A percentile compares a stretch with the other conserved stretches of the same genome.
phyloP scores from a whole-genome alignment of 2,888 invertebrate genomes.

The Noctua pronuba region DNA sequence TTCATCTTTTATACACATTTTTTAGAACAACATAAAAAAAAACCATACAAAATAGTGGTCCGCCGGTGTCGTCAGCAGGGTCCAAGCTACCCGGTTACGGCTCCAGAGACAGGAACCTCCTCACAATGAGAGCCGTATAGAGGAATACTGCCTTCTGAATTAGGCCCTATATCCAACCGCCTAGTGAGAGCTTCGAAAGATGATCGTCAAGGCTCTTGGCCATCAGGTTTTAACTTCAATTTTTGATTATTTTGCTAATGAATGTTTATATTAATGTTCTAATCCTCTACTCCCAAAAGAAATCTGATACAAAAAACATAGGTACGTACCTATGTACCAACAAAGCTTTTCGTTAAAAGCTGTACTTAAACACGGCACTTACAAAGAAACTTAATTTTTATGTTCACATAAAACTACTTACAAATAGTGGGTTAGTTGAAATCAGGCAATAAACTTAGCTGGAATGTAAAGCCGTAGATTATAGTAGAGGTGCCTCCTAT shows the following conservation, averaged over 20 bases:
- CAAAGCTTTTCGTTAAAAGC: conserved; percentile 28
- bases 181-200: too few species aligned
- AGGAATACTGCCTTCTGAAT: too few species aligned
- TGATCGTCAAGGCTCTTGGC: too few species aligned
- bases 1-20: too few species aligned
- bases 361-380: conserved; percentile 40
- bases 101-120: too few species aligned
- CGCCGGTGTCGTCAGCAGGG: too few species aligned
- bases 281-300: background rate
- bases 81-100: too few species aligned
- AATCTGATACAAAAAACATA: background rate
- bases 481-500: conserved; percentile 52
- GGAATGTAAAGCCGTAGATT: conserved; percentile 63
- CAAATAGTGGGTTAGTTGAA: conserved; percentile 57
- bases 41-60: too few species aligned
- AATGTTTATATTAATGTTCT: background rate
- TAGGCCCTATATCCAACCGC: too few species aligned
- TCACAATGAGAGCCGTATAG: too few species aligned
- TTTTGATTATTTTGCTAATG: background rate
- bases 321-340: background rate
- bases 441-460: conserved; percentile 60
- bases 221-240: too few species aligned
- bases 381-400: conserved; percentile 63
- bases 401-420: conserved; percentile 65
- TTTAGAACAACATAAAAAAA: background rate